Percentiles rank a stretch among this genome's conserved stretches.
Evolutionary conservation across 2,113 vertebrate species (phyloP).

Genomic region (Macroglossus sobrinus): DNA sequence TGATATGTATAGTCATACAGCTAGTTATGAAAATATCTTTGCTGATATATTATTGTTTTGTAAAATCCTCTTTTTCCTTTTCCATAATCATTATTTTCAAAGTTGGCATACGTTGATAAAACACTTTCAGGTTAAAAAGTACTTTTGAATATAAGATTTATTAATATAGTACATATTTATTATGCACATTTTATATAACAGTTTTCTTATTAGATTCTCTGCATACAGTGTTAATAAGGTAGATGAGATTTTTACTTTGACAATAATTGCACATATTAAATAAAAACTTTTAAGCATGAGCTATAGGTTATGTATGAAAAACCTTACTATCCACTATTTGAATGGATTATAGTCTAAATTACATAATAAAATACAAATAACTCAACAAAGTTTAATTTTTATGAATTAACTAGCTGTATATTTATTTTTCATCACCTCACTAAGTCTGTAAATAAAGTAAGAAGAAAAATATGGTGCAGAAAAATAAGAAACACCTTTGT

Average conservation of each 20-base stretch:
- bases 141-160: neutral
- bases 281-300: neutral
- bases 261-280: neutral
- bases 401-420: neutral
- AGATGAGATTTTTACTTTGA: neutral
- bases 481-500: neutral
- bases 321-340: neutral
- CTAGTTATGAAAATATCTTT: neutral
- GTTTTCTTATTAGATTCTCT: neutral
- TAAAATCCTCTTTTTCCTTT: neutral
- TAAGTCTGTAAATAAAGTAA: neutral
- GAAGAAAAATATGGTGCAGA: neutral
- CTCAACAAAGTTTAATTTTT: neutral
- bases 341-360: neutral
- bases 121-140: neutral
- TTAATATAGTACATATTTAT: neutral
- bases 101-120: neutral
- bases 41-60: neutral
- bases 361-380: neutral
- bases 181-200: neutral
- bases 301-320: neutral
- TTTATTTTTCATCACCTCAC: neutral
- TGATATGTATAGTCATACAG: neutral
- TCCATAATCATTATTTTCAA: neutral
- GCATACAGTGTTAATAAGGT: neutral